Percentiles rank a stretch among this genome's conserved stretches.
phyloP scores from a whole-genome alignment of 1,140 invertebrate species.

The Epicauta chinensis region DNA sequence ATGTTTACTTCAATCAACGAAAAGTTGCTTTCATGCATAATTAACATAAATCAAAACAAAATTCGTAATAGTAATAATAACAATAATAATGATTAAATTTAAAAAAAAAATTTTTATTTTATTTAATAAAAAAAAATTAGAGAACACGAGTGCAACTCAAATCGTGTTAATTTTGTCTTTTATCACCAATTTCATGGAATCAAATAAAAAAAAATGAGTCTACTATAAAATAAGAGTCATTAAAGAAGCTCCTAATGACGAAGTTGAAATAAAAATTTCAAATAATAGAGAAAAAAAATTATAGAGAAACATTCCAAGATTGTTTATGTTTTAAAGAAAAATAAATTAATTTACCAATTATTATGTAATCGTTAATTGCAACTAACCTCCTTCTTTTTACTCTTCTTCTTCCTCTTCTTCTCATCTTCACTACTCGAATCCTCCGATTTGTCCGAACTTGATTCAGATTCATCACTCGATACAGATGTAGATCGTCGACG shows the following conservation, averaged over 20 bases:
- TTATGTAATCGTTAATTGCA: background rate
- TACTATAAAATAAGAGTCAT: no score
- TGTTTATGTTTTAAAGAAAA: conserved; percentile 7
- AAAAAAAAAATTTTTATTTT: no score
- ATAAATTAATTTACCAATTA: no score
- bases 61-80: no score
- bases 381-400: conserved; percentile 39
- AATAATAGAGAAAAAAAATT: background rate
- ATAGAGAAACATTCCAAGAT: background rate
- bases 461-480: conserved; percentile 28
- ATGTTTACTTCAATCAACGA: conserved; percentile 44
- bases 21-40: conserved; percentile 26
- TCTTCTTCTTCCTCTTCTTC: conserved; percentile 31
- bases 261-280: no score
- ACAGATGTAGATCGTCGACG: conserved; percentile 22
- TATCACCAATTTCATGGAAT: no score
- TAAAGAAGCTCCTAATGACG: no score
- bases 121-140: no score
- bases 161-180: no score
- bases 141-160: no score
- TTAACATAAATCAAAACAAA: conserved; percentile 4
- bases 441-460: conserved; percentile 23
- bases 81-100: no score
- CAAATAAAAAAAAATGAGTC: no score
- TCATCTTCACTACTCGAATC: conserved; percentile 34